Evolutionary conservation across 1,140 invertebrate genomes (phyloP).

Genomic region (Drosophila tani): DNA sequence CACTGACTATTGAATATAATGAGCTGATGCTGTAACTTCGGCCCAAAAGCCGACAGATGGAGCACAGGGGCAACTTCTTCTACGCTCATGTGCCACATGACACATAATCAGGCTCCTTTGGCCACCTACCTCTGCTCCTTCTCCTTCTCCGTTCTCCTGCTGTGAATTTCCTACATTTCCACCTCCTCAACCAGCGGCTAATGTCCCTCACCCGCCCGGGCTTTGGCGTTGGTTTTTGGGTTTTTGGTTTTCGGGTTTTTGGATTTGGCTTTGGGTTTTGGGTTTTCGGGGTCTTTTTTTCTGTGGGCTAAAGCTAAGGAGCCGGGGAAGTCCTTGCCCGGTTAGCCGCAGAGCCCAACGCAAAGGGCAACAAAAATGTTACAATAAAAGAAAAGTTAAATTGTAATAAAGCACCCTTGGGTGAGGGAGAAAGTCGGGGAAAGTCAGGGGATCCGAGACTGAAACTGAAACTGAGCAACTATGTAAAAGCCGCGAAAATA

Average conservation of each 20-base stretch:
- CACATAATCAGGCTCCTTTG: constrained; percentile 60
- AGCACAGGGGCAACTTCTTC: constrained; percentile 1
- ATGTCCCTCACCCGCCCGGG: constrained; percentile 31
- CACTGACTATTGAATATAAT: constrained; percentile 46
- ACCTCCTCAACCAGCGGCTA: constrained; percentile 34
- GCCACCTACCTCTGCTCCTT: neutral
- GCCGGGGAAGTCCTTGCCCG: constrained; percentile 31
- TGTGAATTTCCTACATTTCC: constrained; percentile 3
- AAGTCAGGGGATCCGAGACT: constrained; percentile 11
- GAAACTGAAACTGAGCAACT: constrained; percentile 14
- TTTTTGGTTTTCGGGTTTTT: constrained; percentile 26
- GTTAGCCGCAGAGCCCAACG: constrained; percentile 64
- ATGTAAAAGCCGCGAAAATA: constrained; percentile 69
- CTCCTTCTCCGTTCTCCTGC: neutral
- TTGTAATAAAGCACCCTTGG: constrained; percentile 81
- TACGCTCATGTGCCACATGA: constrained; percentile 18
- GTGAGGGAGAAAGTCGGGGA: constrained; percentile 16
- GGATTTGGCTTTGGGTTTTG: constrained; percentile 31
- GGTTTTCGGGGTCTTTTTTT: constrained; percentile 15
- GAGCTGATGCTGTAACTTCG: constrained; percentile 32
- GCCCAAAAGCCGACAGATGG: constrained; percentile 5
- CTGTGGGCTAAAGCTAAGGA: neutral
- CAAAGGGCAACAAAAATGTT: constrained; percentile 60
- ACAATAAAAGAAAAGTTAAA: constrained; percentile 84
- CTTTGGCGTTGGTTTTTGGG: constrained; percentile 27